Evolutionary conservation across 2,888 invertebrate species (phyloP).

Genomic region (Homarus gammarus): DNA sequence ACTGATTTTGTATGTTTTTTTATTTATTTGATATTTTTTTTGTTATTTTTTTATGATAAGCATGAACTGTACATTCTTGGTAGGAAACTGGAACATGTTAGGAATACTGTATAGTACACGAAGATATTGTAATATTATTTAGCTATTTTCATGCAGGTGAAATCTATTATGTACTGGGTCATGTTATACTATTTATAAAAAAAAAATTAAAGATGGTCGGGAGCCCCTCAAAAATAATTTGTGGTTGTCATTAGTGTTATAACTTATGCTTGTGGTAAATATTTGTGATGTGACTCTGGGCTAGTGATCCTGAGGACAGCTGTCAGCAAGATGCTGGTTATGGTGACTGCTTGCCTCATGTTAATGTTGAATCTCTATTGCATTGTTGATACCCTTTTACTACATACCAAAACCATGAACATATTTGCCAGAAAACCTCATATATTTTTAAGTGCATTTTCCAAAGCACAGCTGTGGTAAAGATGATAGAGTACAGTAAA

Average conservation of each 20-base stretch:
- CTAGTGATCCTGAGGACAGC: background rate
- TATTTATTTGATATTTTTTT: conserved; percentile 57
- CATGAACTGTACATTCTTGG: conserved; percentile 56
- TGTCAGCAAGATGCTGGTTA: conserved; percentile 4
- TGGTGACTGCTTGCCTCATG: conserved; percentile 31
- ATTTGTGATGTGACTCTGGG: conserved; percentile 30
- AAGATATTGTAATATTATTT: conserved; percentile 27
- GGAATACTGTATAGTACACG: conserved; percentile 53
- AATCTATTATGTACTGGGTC: background rate
- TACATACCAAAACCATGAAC: conserved; percentile 15
- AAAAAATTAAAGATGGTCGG: background rate
- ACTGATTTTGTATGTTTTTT: conserved; percentile 63
- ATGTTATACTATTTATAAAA: conserved; percentile 17
- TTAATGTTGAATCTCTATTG: conserved; percentile 47
- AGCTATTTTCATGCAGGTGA: conserved; percentile 21
- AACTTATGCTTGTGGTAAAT: conserved; percentile 15
- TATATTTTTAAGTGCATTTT: conserved; percentile 32
- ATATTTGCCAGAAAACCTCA: conserved; percentile 20
- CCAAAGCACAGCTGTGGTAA: conserved; percentile 27
- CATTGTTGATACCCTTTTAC: conserved; percentile 36
- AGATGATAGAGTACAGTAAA: background rate
- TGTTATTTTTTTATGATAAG: conserved; percentile 40
- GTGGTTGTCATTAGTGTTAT: conserved; percentile 43
- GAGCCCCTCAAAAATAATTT: conserved; percentile 11
- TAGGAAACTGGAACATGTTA: conserved; percentile 44